Evolutionary conservation across 2,888 invertebrate species (phyloP).

Genomic region (Oscheius sp.): DNA sequence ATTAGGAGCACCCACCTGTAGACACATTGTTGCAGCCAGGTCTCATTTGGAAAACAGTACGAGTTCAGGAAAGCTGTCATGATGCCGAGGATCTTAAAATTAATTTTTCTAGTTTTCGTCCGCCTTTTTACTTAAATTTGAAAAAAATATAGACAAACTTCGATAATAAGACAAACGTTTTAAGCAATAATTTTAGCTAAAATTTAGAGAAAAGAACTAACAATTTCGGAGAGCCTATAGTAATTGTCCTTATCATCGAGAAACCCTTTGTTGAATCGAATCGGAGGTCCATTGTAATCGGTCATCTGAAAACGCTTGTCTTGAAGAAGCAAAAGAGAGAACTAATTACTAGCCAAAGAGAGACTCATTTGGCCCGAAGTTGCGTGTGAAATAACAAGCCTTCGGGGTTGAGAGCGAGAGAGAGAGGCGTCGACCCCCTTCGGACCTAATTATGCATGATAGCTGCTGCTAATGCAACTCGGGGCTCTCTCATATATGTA

Average conservation of each 20-base stretch:
- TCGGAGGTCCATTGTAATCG: constrained; percentile 42
- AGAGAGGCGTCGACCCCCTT: not conserved
- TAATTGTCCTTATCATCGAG: constrained; percentile 44
- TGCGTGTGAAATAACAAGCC: not conserved
- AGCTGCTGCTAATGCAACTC: constrained; percentile 23
- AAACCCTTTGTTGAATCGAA: constrained; percentile 50
- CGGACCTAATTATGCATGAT: constrained; percentile 26
- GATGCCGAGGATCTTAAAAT: constrained; percentile 49
- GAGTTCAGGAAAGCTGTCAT: constrained; percentile 43
- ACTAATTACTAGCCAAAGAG: not conserved
- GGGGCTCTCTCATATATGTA: too few species aligned
- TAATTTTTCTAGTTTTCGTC: not conserved
- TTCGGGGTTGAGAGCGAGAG: not conserved
- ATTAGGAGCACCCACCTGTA: constrained; percentile 28
- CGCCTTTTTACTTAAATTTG: too few species aligned
- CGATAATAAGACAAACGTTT: not conserved
- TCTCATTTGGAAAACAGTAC: constrained; percentile 54
- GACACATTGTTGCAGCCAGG: constrained; percentile 39
- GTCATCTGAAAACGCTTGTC: not conserved
- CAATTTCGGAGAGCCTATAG: constrained; percentile 42
- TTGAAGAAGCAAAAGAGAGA: not conserved
- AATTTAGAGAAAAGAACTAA: constrained; percentile 23
- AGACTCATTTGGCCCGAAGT: not conserved
- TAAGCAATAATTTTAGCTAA: not conserved
- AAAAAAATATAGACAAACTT: not conserved